These are phyloP conservation scores for Abrostola tripartita DNA, from an alignment of 2,888 invertebrate species.

Conservation along the genomic window DNA sequence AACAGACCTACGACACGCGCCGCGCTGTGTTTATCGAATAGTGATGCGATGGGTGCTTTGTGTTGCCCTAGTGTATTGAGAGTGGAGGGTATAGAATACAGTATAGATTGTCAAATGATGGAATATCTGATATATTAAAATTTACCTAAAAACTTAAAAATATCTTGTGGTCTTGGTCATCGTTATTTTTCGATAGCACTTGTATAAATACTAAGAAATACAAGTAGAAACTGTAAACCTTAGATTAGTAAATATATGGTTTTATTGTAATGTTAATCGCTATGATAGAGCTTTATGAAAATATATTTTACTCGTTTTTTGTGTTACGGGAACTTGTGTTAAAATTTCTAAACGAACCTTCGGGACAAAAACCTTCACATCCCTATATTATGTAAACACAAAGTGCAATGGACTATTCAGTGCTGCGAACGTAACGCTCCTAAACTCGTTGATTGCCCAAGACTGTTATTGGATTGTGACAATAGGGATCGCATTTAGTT, in stretches of 20 bases:
- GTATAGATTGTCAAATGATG: neutral
- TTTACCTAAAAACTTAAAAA: no score
- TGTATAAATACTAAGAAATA: no score
- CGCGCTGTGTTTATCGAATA: conserved; percentile 56
- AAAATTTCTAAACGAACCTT: conserved; percentile 4
- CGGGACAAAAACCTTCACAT: neutral
- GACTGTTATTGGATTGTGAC: conserved; percentile 28
- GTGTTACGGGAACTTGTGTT: neutral
- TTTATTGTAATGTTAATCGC: no score
- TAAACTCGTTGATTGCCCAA: conserved; percentile 26
- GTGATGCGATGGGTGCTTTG: conserved; percentile 45
- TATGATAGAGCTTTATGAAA: no score
- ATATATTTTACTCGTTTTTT: no score
- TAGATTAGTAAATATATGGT: no score
- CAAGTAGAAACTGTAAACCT: no score
- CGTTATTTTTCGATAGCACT: no score
- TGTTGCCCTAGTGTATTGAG: conserved; percentile 26
- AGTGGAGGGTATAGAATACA: neutral
- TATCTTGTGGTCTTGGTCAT: no score
- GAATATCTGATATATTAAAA: no score
- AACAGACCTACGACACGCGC: conserved; percentile 47
- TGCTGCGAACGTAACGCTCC: conserved; percentile 6
- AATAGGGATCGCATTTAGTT: conserved; percentile 6
- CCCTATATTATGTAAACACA: conserved; percentile 13
- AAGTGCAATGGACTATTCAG: conserved; percentile 11